A percentile compares a stretch with the other conserved stretches of the same genome.
Evolutionary conservation across 2,797 vertebrate species (phyloP).

Genomic region (Falco naumanni): DNA sequence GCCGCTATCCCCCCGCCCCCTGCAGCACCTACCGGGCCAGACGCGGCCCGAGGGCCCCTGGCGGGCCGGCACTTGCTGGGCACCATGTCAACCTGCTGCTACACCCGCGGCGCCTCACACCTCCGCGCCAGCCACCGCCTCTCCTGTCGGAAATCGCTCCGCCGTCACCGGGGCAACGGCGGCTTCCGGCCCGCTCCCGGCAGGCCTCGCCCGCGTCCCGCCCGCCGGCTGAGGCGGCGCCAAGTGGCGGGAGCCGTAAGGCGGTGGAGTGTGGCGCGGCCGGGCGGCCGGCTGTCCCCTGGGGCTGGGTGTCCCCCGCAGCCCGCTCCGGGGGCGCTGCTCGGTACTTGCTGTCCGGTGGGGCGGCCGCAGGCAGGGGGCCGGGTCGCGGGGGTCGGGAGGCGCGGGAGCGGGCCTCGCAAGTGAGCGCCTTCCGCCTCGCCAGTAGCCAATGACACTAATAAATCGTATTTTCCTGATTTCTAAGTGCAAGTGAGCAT

Average conservation of each 20-base stretch:
- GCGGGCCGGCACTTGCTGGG: constrained; percentile 75
- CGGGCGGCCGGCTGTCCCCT: too few relatives aligned
- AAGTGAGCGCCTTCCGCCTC: too few relatives aligned
- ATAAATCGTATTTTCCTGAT: neutral
- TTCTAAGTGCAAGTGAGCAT: neutral
- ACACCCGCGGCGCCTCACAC: rapidly evolving
- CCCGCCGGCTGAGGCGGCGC: neutral
- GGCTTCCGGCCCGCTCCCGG: constrained; percentile 42
- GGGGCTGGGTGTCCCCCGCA: too few relatives aligned
- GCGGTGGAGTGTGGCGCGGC: neutral
- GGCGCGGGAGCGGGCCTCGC: neutral
- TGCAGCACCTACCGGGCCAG: constrained; percentile 64
- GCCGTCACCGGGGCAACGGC: constrained; percentile 66
- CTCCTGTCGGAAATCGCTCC: constrained; percentile 50
- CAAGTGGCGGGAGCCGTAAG: neutral
- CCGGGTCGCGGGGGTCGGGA: too few relatives aligned
- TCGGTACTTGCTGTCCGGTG: neutral
- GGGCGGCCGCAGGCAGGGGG: neutral
- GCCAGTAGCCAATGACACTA: rapidly evolving
- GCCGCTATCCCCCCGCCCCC: rapidly evolving
- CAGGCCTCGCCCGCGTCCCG: neutral
- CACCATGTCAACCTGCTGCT: constrained; percentile 67
- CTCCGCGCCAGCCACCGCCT: neutral
- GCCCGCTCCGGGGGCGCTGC: too few relatives aligned
- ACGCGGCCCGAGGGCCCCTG: constrained; percentile 51